phyloP scores from a whole-genome alignment of 2,797 vertebrate species.

The Myotis pilosus region DNA sequence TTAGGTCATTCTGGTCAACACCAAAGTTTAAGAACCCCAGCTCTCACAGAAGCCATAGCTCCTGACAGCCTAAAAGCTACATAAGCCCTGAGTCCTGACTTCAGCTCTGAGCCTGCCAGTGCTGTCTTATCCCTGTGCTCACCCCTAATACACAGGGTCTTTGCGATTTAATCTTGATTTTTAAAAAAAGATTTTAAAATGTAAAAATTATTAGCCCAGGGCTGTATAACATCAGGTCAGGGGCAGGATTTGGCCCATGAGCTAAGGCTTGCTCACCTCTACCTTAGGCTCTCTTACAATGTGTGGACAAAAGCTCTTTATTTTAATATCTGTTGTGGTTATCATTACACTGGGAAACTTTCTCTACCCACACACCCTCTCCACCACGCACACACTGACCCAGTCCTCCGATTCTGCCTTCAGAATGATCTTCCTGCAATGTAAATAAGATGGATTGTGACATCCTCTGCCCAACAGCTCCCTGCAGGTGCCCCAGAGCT shows the following conservation, averaged over 20 bases:
- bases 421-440: neutral
- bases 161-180: neutral
- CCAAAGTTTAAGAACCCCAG: neutral
- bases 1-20: neutral
- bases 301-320: neutral
- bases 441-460: neutral
- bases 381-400: fast-evolving
- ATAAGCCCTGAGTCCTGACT: neutral
- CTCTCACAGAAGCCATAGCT: neutral
- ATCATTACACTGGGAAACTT: neutral
- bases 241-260: neutral
- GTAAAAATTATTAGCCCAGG: neutral
- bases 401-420: neutral
- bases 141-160: neutral
- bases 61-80: neutral
- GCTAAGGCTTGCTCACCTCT: neutral
- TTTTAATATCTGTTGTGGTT: neutral
- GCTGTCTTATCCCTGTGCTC: neutral
- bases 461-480: neutral
- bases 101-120: neutral
- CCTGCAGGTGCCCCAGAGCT: neutral
- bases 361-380: neutral
- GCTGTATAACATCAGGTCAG: neutral
- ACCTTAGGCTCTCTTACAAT: neutral
- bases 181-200: neutral